Percentiles rank a stretch among this genome's conserved stretches.
phyloP scores from a whole-genome alignment of 2,113 vertebrate species.

The Heptranchias perlo region DNA sequence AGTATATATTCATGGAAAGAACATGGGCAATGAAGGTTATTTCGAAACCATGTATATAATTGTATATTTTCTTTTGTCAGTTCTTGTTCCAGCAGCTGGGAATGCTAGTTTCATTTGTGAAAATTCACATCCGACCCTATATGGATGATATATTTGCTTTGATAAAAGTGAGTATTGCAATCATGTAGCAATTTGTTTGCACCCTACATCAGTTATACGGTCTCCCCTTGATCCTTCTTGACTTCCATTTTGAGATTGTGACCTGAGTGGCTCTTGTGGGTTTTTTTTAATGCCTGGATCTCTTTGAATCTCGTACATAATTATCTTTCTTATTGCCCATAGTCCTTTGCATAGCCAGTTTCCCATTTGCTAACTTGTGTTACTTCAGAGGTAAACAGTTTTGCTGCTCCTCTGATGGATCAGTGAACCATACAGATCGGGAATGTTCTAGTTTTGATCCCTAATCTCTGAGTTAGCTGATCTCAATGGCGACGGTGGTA shows the following conservation, averaged over 20 bases:
- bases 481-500: background rate
- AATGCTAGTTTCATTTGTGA: slow-evolving; percentile 96
- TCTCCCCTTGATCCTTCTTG: background rate
- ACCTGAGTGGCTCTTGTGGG: background rate
- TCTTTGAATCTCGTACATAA: background rate
- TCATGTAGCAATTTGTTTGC: background rate
- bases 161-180: slow-evolving; percentile 78
- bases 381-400: background rate
- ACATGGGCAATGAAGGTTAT: background rate
- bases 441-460: background rate
- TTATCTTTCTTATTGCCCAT: background rate
- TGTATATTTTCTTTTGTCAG: slow-evolving; percentile 54
- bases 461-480: background rate
- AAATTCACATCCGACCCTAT: slow-evolving; percentile 96
- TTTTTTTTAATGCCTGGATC: background rate
- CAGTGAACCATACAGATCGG: background rate
- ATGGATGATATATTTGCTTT: slow-evolving; percentile 98
- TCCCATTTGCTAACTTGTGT: background rate
- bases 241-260: background rate
- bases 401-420: background rate
- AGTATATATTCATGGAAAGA: background rate
- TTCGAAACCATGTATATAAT: background rate
- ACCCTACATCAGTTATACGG: background rate
- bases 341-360: background rate
- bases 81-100: slow-evolving; percentile 96